Conservation (phyloP, 53 echinoderm and acorn worm species). For the Holothuria scabra region DNA sequence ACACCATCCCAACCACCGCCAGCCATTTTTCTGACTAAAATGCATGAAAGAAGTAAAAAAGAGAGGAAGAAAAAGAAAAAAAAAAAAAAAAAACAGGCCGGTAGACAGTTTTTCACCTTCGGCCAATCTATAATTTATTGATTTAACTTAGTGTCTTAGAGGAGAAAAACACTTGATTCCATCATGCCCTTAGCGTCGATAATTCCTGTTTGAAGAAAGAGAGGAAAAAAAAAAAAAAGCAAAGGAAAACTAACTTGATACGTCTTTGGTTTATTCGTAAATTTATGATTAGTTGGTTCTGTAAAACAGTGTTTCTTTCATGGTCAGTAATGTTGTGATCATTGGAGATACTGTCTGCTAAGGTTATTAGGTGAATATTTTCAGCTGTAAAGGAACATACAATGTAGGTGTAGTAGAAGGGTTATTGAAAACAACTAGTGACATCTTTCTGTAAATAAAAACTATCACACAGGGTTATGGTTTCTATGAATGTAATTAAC, state of each 20-base stretch:
- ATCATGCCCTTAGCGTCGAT: slow-evolving; percentile 20
- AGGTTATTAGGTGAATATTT: too few species aligned
- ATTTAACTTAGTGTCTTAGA: slow-evolving; percentile 24
- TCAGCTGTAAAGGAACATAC: too few species aligned
- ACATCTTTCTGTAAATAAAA: too few species aligned
- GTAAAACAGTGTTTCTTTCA: too few species aligned
- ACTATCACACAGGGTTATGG: too few species aligned
- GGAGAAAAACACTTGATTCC: slow-evolving; percentile 40
- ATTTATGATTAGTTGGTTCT: too few species aligned
- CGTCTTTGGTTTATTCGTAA: not conserved
- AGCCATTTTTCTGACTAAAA: slow-evolving; percentile 26
- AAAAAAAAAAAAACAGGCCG: slow-evolving; percentile 14
- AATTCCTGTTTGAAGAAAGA: slow-evolving; percentile 31
- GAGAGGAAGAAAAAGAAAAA: not conserved
- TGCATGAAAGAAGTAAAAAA: slow-evolving; percentile 1
- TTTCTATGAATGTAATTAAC: too few species aligned
- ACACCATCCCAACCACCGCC: slow-evolving; percentile 29
- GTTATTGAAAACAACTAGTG: too few species aligned
- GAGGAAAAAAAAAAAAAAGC: too few species aligned
- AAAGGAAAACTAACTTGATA: not conserved
- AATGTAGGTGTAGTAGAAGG: too few species aligned
- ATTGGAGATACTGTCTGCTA: too few species aligned
- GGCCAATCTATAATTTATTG: slow-evolving; percentile 46
- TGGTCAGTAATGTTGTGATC: too few species aligned
- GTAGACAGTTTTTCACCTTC: slow-evolving; percentile 28